A percentile compares a stretch with the other conserved stretches of the same genome.
These are phyloP conservation scores for Echeneis naucrates DNA, from an alignment of 2,797 vertebrate genomes.

Conservation along the genomic window DNA sequence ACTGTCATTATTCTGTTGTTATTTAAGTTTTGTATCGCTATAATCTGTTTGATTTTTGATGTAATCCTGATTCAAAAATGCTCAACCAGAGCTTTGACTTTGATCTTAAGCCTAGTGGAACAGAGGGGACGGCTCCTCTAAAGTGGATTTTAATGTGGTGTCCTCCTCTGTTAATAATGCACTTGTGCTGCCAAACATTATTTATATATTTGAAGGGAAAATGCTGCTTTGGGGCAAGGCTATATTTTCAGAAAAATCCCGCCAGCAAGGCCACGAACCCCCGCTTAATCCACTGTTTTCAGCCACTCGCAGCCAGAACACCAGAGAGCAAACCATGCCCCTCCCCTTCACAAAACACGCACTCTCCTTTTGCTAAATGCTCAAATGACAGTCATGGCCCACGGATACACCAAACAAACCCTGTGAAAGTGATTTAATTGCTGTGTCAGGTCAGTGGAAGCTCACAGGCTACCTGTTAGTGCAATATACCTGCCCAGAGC, in stretches of 20 bases:
- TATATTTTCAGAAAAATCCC: conserved; percentile 73
- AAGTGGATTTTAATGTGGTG: conserved; percentile 14
- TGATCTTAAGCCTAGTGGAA: neutral
- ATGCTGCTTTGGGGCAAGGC: conserved; percentile 34
- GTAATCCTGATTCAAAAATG: neutral
- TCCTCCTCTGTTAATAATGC: conserved; percentile 33
- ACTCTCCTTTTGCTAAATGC: conserved; percentile 72
- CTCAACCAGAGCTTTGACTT: neutral
- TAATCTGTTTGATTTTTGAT: conserved; percentile 10
- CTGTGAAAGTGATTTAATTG: conserved; percentile 75
- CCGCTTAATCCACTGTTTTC: conserved; percentile 73
- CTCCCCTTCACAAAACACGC: conserved; percentile 37
- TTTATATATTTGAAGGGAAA: conserved; percentile 61
- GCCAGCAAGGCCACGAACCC: conserved; percentile 76
- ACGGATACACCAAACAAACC: conserved; percentile 33
- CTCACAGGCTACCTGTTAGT: conserved; percentile 69
- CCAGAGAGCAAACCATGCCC: conserved; percentile 37
- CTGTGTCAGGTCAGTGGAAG: conserved; percentile 71
- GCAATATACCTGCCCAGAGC: conserved; percentile 73
- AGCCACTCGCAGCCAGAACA: conserved; percentile 65
- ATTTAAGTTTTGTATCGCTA: neutral
- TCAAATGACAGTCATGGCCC: conserved; percentile 69
- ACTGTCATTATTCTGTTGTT: neutral
- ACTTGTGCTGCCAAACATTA: conserved; percentile 53
- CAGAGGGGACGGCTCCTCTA: neutral